Base-by-base conservation (phyloP, 2,113 vertebrate species). In the Erinaceus europaeus region DNA sequence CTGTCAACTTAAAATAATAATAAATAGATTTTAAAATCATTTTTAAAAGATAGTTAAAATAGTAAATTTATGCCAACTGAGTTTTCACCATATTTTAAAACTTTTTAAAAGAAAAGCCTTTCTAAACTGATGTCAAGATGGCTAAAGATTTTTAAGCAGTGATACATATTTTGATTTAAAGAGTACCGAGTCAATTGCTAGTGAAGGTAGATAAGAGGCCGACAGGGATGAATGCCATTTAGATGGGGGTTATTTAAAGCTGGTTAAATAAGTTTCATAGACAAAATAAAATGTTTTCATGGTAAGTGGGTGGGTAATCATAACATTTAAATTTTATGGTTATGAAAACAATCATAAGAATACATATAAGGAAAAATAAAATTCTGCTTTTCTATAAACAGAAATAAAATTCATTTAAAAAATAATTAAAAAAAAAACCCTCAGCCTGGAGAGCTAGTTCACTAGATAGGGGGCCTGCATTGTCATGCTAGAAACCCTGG, bases 401-500 rank as follows among this genome's bases (percentile, higher is more conserved):
- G 57, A 83, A 87, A 80, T 46, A 71, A 90, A 91, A 73, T 86
- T 86, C 34, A 75, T 6, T 34, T 50, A 2, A 11, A 3, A 53
- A 50, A 42, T 29, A 55, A 62, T n/a, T n/a, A n/a, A n/a, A n/a
- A n/a, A n/a, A n/a, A n/a, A n/a, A n/a, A n/a, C n/a, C n/a, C n/a
- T n/a, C n/a, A n/a, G n/a, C n/a, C n/a, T n/a, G n/a, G n/a, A n/a
- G n/a, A n/a, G n/a, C n/a, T n/a, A n/a, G n/a, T n/a, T n/a, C n/a
- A n/a, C n/a, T n/a, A n/a, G n/a, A n/a, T n/a, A n/a, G n/a, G n/a
- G n/a, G n/a, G n/a, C n/a, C n/a, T n/a, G n/a, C n/a, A n/a, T n/a
- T n/a, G n/a, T n/a, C n/a, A n/a, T n/a, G n/a, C n/a, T n/a, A n/a
- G n/a, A n/a, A n/a, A n/a, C n/a, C n/a, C n/a, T n/a, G n/a, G n/a